Base-by-base conservation (phyloP, 2,888 invertebrate species). In the Cyaniris semiargus region DNA sequence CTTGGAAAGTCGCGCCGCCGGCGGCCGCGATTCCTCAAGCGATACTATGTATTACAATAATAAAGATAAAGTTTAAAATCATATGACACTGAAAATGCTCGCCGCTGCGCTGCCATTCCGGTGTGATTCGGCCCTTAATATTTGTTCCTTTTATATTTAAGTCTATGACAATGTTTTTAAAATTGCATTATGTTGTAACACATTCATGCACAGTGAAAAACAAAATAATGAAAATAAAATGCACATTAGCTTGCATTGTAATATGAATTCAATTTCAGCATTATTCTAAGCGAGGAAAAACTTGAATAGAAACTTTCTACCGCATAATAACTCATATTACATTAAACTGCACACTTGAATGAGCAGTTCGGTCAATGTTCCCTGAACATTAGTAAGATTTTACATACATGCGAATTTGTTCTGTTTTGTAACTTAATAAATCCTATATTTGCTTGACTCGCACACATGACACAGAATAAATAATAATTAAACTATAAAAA, bases 331-430 rank as follows among this genome's bases (percentile, higher is more conserved):
- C 79, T 76, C 66, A 70, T 78, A 80, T 83, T 82, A 82, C 80
- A 79, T 79, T 81, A 77, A 79, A 80, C 81, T 83, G 79, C 70
- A 82, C 84, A 85, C 84, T 76, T 83, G 77, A 85, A 78, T 80
- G 83, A 44, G 58, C 83, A 86, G 83, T 13, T 82, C 78, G 85
- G 86, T 83, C 85, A 85, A 81, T 83, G 81, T 78, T 80, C 78
- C 76, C 74, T 74, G 74, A 27, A 74, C 74, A 48, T 66, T 6
- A 66, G 66, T 6, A 13, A 77, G 60, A 76, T 66, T 76, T 80
- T 31, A 66, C 31, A 66, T 66, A 27, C 66, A 66, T 31, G 31
- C 66, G 66, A 66, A 27, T 66, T 27, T 27, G 7, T 60, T 60
- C 66, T 31, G 66, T 31, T 66, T 66, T 66, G 27, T 66, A 27